Evolutionary conservation across 2,888 invertebrate species (phyloP), one percentile per base, ranked within the genome.

Genomic region (Erebia epiphron): DNA sequence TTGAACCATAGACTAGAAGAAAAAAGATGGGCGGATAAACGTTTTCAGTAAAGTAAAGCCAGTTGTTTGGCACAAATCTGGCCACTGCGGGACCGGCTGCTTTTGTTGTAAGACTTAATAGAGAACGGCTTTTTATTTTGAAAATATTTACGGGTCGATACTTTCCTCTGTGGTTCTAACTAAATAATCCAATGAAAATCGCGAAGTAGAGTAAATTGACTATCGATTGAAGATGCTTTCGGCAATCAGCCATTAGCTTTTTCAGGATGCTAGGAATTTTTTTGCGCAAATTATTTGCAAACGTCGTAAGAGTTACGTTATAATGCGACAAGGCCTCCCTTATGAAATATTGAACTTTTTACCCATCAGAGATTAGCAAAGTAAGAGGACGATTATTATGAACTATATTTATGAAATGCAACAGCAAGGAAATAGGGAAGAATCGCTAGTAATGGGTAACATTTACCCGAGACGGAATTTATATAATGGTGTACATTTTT

Each of bases 401-500:
- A 69, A 62, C 62, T 81, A 86, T 89, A 87, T 86, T 83, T 86
- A 87, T 81, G 74, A 78, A 80, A 85, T 86, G 86, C 86, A 88
- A 86, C 84, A 86, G 85, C 80, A 77, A 80, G 80, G 85, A 85
- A 74, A 73, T 73, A 71, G 62, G 71, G 63, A 67, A 83, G 56
- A 57, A 61, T 66, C 86, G 84, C 80, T 86, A 85, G 83, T 89
- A 90, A 87, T 92, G 88, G 93, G 92, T 93, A 91, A 93, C 91
- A 89, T 93, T 92, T 93, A 92, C 92, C 91, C 87, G 86, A 86
- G 84, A 88, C 90, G 89, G 91, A 92, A 93, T 93, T 94, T 93
- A 93, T 93, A 93, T 93, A 86, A 90, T 87, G 92, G 92, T 94
- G 94, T 94, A 94, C 91, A 94, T 93, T 94, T 94, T 94, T 94